Percentiles rank a stretch among this genome's conserved stretches.
Conservation (phyloP, 2,797 vertebrate genomes). For the Hylomyscus alleni region DNA sequence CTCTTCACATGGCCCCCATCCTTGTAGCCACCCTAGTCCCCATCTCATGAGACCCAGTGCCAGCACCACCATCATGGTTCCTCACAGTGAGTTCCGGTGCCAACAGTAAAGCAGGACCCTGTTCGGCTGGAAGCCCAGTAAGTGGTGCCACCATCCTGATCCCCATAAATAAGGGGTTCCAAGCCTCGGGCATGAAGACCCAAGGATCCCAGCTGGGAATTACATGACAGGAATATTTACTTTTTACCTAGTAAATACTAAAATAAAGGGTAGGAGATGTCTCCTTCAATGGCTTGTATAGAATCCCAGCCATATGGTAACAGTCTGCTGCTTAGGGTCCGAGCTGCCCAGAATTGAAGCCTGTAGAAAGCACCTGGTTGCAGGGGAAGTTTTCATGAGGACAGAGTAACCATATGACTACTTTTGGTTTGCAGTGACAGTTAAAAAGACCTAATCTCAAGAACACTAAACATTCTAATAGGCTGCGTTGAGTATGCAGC, state of each 20-base stretch:
- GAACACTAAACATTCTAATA: not conserved
- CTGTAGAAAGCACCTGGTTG: not conserved
- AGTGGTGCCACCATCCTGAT: not conserved
- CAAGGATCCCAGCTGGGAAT: not conserved
- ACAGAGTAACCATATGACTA: not conserved
- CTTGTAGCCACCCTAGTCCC: not conserved
- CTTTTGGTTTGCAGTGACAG: not conserved
- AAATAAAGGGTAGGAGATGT: not conserved
- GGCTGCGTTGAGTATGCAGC: not conserved
- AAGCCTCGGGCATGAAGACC: not conserved
- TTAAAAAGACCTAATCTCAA: not conserved
- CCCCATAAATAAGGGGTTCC: not conserved
- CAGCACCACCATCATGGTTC: not conserved
- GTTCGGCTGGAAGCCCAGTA: not conserved
- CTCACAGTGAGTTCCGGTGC: not conserved
- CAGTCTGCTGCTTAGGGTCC: not conserved
- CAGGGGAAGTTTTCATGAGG: not conserved
- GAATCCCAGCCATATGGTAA: not conserved
- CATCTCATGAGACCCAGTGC: rapidly evolving
- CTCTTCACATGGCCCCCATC: not conserved
- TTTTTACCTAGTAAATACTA: not conserved
- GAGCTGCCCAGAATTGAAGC: not conserved
- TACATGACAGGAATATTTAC: not conserved
- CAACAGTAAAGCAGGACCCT: not conserved
- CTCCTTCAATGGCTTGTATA: not conserved